A percentile compares a stretch with the other conserved stretches of the same genome.
These are phyloP conservation scores for Clinocottus analis DNA, from an alignment of 2,113 vertebrate genomes.

Conservation along the genomic window DNA sequence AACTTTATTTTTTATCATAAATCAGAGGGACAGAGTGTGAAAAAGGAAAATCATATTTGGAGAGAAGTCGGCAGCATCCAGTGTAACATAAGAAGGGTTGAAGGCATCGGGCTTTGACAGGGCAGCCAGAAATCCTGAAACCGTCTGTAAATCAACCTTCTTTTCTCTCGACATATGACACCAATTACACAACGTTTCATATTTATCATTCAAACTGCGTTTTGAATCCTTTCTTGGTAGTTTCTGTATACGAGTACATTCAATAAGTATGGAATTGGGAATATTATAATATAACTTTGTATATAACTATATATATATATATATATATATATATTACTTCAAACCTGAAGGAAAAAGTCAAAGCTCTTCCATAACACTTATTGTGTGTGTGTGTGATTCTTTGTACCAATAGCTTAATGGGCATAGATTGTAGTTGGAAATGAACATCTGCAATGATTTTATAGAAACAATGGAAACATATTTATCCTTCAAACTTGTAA, in stretches of 20 bases:
- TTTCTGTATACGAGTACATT: neutral
- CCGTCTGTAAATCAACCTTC: neutral
- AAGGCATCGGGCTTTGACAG: neutral
- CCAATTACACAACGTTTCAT: neutral
- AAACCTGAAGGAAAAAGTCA: no score
- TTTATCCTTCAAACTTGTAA: neutral
- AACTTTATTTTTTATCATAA: conserved; percentile 23
- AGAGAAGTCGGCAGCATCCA: neutral
- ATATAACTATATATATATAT: no score
- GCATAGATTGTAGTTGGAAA: neutral
- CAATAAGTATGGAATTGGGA: conserved; percentile 6
- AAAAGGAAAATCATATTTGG: conserved; percentile 6
- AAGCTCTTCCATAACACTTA: no score
- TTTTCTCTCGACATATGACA: neutral
- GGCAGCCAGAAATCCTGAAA: neutral
- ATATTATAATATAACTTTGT: neutral
- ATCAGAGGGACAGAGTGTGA: conserved; percentile 15
- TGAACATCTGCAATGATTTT: neutral
- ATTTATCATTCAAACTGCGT: neutral
- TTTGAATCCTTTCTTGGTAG: neutral
- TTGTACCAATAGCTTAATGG: neutral
- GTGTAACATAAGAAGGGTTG: neutral
- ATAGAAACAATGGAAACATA: neutral
- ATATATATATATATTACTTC: no score
- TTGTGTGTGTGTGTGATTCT: neutral